Evolutionary conservation across 2,797 vertebrate species (phyloP), one percentile per base, ranked within the genome.

Genomic region (Sphenopsis melanotis): DNA sequence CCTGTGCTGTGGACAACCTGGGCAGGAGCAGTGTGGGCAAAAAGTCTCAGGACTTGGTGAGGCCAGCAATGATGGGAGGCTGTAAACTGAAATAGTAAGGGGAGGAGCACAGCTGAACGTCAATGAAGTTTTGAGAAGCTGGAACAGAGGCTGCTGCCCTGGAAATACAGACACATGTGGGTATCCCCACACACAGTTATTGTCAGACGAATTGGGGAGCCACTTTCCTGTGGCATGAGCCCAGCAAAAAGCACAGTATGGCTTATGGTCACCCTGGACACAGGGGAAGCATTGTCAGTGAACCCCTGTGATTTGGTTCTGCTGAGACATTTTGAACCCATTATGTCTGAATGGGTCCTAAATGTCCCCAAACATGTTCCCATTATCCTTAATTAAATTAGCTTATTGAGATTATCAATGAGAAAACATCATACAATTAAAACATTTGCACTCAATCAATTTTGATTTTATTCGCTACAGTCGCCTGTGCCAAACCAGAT

Each of bases 381-480:
- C 85, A 89, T 95, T 94, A 94, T 46, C 83, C 63, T 26, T 92
- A 90, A 97, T 90, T 74, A 30, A 83, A 95, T 94, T 88, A 94
- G 26, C 30, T 90, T 75, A 64, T 91, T 91, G 70, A 94, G 93
- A 63, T 74, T 83, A 96, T 89, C 93, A 93, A 87, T 95, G 80
- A 85, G 84, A 94, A 90, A 95, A 83, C 88, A 79, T 83, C 74
- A 91, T 32, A 60, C 94, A 93, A 95, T 96, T 96, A 96, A 97
- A 96, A 95, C 82, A 94, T 85, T 97, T 92, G 69, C 93, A 94
- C 90, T 93, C 84, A 95, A 90, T 97, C 95, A 92, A 95, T 97
- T 96, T 95, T 96, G 95, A 97, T 96, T 71, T 89, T 89, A 83
- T 96, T 96, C 84, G 0, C 72, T 92, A 14, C 70, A 42, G 65